Evolutionary conservation across 2,888 invertebrate species (phyloP).

Genomic region (Thumatha senex): DNA sequence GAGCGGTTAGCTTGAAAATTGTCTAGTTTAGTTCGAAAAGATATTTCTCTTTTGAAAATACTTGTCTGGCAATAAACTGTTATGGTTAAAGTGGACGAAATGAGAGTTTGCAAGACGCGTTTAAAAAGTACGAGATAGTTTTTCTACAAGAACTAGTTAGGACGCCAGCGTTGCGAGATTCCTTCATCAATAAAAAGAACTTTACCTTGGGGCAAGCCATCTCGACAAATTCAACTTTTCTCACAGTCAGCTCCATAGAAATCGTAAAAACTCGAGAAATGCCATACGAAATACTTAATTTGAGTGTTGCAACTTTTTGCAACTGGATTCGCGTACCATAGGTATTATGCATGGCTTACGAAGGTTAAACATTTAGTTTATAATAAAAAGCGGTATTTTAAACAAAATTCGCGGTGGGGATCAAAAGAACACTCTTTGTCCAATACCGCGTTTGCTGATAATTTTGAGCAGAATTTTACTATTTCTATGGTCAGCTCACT

Average conservation of each 20-base stretch:
- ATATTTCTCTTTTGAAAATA: slow-evolving; percentile 54
- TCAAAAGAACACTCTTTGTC: no score
- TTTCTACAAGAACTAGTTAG: slow-evolving; percentile 63
- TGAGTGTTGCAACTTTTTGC: no score
- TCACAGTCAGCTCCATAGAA: slow-evolving; percentile 6
- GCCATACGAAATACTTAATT: no score
- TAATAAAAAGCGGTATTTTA: no score
- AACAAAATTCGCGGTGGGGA: no score
- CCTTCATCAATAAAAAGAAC: slow-evolving; percentile 60
- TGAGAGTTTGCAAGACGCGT: slow-evolving; percentile 47
- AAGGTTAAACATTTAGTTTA: no score
- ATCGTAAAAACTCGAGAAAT: no score
- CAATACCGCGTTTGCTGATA: no score
- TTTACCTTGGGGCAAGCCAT: slow-evolving; percentile 50
- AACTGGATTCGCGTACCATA: no score
- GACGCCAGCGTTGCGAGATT: slow-evolving; percentile 35
- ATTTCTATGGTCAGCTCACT: no score
- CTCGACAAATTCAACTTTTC: slow-evolving; percentile 21
- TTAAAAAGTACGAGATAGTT: slow-evolving; percentile 51
- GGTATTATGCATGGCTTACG: no score
- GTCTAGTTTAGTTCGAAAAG: slow-evolving; percentile 58
- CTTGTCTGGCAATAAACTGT: slow-evolving; percentile 63
- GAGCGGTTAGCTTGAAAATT: slow-evolving; percentile 54
- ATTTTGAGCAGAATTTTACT: no score
- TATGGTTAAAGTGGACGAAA: slow-evolving; percentile 66